Base-by-base conservation (phyloP, 1,140 invertebrate species). In the Drosophila suzukii region DNA sequence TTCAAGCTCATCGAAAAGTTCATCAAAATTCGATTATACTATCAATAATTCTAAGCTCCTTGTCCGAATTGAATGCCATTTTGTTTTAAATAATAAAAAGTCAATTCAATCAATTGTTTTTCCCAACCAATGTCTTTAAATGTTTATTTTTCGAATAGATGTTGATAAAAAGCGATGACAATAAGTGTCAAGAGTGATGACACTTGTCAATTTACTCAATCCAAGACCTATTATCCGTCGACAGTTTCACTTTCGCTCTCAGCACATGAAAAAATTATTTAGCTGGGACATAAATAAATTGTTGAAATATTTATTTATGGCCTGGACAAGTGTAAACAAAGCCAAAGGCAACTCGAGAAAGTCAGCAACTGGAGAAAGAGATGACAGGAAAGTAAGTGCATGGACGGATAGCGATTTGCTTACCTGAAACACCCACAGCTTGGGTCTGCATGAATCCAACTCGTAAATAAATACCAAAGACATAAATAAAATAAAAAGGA, bases 401-500 rank as follows among this genome's bases (percentile, higher is more conserved):
- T 32, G 43, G 51, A 50, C 53, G 70, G 66, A 71, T 47, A 57
- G 51, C 7, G 20, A 50, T 27, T 71, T 41, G 27, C 41, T 58
- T 49, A 71, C 44, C 67, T 58, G 30, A 34, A 54, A 38, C 57
- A 56, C 41, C 57, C 20, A 61, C 57, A 47, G 44, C 27, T 32
- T 27, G 36, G 43, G n/a, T 36, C 44, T n/a, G 36, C 24, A 49
- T 57, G 46, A 71, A 71, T 50, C 44, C 51, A 56, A 50, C 68
- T 71, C 66, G 68, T 71, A 71, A 71, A 71, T 71, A 71, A 71
- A 71, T 71, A 71, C 68, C n/a, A n/a, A 71, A 58, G 36, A 24
- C 66, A 72, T 72, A 72, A 71, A 71, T 68, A 71, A 50, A 50
- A 72, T 38, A 71, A 24, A 27, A 20, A n/a, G 10, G 67, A 50